Percentiles rank a stretch among this genome's conserved stretches.
Evolutionary conservation across 2,797 vertebrate genomes (phyloP).

Genomic region (Sebastes hubbsi): DNA sequence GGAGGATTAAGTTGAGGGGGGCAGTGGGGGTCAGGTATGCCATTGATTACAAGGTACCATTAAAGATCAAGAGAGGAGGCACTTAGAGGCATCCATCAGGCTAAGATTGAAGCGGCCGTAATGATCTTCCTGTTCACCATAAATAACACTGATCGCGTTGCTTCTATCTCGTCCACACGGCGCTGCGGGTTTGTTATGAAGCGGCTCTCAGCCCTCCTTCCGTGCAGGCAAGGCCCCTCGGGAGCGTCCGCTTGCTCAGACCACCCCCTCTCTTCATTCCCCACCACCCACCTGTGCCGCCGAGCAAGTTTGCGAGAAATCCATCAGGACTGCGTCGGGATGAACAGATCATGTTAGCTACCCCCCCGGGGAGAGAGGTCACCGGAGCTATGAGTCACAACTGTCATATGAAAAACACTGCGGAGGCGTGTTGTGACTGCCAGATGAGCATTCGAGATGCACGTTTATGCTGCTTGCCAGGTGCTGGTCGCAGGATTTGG

Average conservation of each 20-base stretch:
- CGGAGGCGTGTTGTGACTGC: slow-evolving; percentile 45
- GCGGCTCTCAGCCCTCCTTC: slow-evolving; percentile 18
- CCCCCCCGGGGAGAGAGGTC: slow-evolving; percentile 40
- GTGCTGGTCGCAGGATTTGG: slow-evolving; percentile 43
- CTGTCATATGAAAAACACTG: slow-evolving; percentile 56
- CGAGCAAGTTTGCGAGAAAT: slow-evolving; percentile 50
- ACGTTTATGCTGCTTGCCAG: slow-evolving; percentile 24
- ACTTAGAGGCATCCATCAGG: slow-evolving; percentile 90
- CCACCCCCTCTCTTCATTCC: background rate
- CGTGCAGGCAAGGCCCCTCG: slow-evolving; percentile 7
- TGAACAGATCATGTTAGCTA: slow-evolving; percentile 55
- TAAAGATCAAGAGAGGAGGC: slow-evolving; percentile 84
- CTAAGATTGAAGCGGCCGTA: slow-evolving; percentile 89
- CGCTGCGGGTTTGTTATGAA: slow-evolving; percentile 51
- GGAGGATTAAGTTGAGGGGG: slow-evolving; percentile 70
- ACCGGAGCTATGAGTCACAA: slow-evolving; percentile 51
- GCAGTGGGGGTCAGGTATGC: slow-evolving; percentile 74
- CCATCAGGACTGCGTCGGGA: slow-evolving; percentile 46
- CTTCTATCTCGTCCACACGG: slow-evolving; percentile 50
- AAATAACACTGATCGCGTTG: slow-evolving; percentile 92
- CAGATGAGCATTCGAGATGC: slow-evolving; percentile 41
- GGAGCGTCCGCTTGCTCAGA: slow-evolving; percentile 14
- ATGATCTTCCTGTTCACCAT: slow-evolving; percentile 93
- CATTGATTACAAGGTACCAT: slow-evolving; percentile 82
- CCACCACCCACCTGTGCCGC: slow-evolving; percentile 36